These are phyloP conservation scores for Steinernema scapterisci DNA, from an alignment of 2,888 invertebrate species.

Conservation along the genomic window DNA sequence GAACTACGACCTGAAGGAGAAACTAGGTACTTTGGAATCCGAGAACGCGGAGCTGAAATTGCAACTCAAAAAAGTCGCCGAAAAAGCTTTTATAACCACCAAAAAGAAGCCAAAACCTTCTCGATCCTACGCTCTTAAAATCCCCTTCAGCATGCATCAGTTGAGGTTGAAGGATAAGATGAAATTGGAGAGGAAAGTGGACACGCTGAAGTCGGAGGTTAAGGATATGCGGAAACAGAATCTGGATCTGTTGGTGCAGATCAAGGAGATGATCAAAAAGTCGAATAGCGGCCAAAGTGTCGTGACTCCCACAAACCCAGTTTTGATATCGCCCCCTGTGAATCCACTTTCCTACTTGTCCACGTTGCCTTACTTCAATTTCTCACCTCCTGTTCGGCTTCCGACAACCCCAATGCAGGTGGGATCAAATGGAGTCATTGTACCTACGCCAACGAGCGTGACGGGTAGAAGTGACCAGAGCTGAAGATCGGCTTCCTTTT, in stretches of 20 bases:
- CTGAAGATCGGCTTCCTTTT: too few species aligned
- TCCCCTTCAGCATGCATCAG: not conserved
- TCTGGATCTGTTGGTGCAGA: not conserved
- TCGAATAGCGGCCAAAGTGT: not conserved
- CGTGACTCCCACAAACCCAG: too few species aligned
- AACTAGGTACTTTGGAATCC: not conserved
- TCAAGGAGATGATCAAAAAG: conserved; percentile 2
- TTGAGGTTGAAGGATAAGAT: not conserved
- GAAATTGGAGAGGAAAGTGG: not conserved
- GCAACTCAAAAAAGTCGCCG: not conserved
- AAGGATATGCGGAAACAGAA: not conserved
- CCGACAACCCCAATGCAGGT: too few species aligned
- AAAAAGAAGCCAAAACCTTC: not conserved
- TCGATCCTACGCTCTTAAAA: not conserved
- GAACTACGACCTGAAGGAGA: not conserved
- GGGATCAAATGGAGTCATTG: too few species aligned
- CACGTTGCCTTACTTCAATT: not conserved
- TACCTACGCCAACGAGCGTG: too few species aligned
- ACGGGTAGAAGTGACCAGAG: too few species aligned
- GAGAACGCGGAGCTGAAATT: not conserved
- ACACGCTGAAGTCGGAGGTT: not conserved
- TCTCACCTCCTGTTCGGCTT: too few species aligned
- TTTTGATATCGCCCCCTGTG: not conserved
- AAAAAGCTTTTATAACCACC: not conserved
- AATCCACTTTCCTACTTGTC: not conserved